Base-by-base conservation (phyloP, 23 tunicate species). In the Ascidia mentula region DNA sequence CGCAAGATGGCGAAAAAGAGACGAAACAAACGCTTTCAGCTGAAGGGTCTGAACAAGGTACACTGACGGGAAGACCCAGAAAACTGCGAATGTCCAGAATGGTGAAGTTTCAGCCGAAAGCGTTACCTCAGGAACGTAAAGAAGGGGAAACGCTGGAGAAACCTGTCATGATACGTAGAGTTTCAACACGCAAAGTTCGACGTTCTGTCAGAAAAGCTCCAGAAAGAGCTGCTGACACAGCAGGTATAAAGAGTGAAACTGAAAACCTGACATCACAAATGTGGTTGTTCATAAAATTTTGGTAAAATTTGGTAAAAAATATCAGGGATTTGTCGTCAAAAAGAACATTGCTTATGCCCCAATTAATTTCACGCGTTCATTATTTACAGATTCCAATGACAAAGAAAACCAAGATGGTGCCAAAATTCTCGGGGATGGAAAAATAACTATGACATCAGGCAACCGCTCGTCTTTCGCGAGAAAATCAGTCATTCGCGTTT, bases 81-180 rank as follows among this genome's bases (percentile, higher is more conserved):
- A 86, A 86, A 73, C 76, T 86, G 13, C 78, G 90, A 60, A 80
- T 86, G 90, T 86, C 90, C 0, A 59, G 77, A 60, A 40, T 80
- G 8, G 85, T 73, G 8, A 86, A 80, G 83, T 85, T 85, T 71
- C 31, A 6, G 24, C 7, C 65, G 22, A 53, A 53, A 53, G 24
- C 13, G 1, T 28, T 28, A 5, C 28, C 65, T 53, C 22, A 28
- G 22, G 65, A 53, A 6, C 24, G 24, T 53, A 53, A 53, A 28
- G 65, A 20, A 3, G 65, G 65, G 13, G 65, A 53, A 20, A 1
- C 65, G 65, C 24, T 28, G 24, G 65, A 74, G 20, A 39, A 74
- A 1, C 6, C 46, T 26, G 13, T 53, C 28, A 9, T 6, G 65
- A 3, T 28, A 9, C 65, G 65, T 20, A 53, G 24, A 53, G 65